Evolutionary conservation across 2,113 vertebrate genomes (phyloP).

Genomic region (Amphilophus citrinellus): DNA sequence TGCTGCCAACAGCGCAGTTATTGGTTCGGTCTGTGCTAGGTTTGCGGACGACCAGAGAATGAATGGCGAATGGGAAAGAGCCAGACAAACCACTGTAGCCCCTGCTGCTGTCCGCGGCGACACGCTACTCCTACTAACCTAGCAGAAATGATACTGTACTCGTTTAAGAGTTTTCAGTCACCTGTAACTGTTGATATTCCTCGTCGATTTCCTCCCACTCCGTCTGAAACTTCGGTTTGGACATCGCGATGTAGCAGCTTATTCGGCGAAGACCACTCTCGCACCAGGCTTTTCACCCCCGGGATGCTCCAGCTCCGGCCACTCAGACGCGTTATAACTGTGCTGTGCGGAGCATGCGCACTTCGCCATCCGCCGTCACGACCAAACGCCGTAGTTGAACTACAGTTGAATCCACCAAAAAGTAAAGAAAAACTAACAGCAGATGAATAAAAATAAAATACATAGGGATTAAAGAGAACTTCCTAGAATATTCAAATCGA

Average conservation of each 20-base stretch:
- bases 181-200: conserved; percentile 93
- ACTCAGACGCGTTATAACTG: conserved; percentile 37
- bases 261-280: neutral
- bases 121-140: neutral
- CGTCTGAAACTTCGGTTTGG: conserved; percentile 80
- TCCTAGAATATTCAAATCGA: rapidly evolving
- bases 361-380: neutral
- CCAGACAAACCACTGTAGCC: conserved; percentile 24
- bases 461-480: rapidly evolving
- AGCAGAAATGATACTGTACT: neutral
- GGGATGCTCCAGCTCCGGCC: neutral
- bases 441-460: neutral
- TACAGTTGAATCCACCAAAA: neutral
- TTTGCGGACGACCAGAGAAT: conserved; percentile 34
- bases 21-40: neutral
- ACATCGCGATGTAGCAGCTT: conserved; percentile 64
- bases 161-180: conserved; percentile 49
- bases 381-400: neutral
- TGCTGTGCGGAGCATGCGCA: conserved; percentile 60
- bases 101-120: conserved; percentile 15
- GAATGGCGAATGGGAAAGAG: conserved; percentile 38
- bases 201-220: conserved; percentile 90
- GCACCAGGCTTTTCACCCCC: conserved; percentile 9
- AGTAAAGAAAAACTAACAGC: neutral
- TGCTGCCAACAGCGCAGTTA: neutral